These are phyloP conservation scores for Todiramphus chloris DNA, from an alignment of 2,113 vertebrate genomes.

Conservation along the genomic window DNA sequence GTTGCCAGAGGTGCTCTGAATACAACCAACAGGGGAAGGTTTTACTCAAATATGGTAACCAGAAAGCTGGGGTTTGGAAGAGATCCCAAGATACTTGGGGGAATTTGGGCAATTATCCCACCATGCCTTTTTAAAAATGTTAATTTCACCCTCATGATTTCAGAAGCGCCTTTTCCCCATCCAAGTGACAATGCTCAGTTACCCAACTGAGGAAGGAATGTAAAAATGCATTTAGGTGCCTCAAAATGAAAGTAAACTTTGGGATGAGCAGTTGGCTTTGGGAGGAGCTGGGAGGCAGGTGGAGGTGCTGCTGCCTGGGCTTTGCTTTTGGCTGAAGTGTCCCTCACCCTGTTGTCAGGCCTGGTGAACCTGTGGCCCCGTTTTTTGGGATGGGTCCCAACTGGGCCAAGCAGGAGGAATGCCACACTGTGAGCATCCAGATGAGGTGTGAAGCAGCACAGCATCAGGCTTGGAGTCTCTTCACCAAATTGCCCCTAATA, in stretches of 20 bases:
- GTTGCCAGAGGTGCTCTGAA: background rate
- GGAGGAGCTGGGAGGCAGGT: background rate
- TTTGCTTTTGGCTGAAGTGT: background rate
- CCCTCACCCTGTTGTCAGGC: background rate
- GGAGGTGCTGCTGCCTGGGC: background rate
- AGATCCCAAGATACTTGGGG: constrained; percentile 5
- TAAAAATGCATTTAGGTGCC: background rate
- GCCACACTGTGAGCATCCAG: background rate
- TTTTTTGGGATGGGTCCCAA: background rate
- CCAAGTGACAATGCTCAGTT: constrained; percentile 20
- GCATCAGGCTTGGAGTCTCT: background rate
- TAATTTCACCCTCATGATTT: constrained; percentile 28
- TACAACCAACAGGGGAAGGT: background rate
- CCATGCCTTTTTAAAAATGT: background rate
- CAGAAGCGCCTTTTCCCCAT: constrained; percentile 10
- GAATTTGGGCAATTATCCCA: constrained; percentile 45
- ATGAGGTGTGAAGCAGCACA: background rate
- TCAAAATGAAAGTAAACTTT: background rate
- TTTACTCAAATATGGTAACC: constrained; percentile 27
- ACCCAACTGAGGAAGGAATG: background rate
- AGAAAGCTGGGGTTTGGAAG: constrained; percentile 21
- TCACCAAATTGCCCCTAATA: background rate
- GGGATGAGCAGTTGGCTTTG: background rate
- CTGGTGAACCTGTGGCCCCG: background rate
- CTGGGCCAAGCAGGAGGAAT: background rate